phyloP scores from a whole-genome alignment of 2,888 invertebrate species.

The Archaeoteleia sp. region DNA sequence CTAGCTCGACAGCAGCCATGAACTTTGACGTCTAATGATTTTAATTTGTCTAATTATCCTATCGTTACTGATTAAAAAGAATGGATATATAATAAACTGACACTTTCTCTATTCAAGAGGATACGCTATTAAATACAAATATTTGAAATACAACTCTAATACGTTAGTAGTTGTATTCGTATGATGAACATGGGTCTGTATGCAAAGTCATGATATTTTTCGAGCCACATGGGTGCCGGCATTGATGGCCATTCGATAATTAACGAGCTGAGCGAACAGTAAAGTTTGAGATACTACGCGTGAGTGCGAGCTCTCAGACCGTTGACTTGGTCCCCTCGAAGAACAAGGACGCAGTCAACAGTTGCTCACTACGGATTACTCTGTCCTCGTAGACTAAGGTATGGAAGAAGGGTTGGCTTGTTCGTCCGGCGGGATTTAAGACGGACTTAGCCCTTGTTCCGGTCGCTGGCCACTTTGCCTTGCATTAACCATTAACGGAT shows the following conservation, averaged over 20 bases:
- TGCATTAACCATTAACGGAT: conserved; percentile 75
- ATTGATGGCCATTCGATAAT: conserved; percentile 62
- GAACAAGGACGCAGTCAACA: conserved; percentile 63
- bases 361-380: conserved; percentile 71
- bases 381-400: conserved; percentile 64
- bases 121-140: no score
- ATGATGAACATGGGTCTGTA: conserved; percentile 14
- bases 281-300: conserved; percentile 32
- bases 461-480: conserved; percentile 74
- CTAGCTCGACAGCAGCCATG: no score
- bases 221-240: conserved; percentile 52
- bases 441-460: conserved; percentile 75
- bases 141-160: background rate
- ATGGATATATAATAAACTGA: no score
- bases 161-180: background rate
- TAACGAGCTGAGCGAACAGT: conserved; percentile 58
- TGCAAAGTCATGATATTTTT: conserved; percentile 15
- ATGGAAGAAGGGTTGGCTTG: conserved; percentile 63
- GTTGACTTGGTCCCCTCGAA: conserved; percentile 25
- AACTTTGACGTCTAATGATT: no score
- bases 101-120: no score
- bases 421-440: conserved; percentile 72
- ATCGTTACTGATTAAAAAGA: no score
- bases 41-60: no score
- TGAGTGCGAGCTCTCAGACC: conserved; percentile 28